phyloP scores from a whole-genome alignment of 1,140 invertebrate species.

The Drosophila sulfurigaster region DNA sequence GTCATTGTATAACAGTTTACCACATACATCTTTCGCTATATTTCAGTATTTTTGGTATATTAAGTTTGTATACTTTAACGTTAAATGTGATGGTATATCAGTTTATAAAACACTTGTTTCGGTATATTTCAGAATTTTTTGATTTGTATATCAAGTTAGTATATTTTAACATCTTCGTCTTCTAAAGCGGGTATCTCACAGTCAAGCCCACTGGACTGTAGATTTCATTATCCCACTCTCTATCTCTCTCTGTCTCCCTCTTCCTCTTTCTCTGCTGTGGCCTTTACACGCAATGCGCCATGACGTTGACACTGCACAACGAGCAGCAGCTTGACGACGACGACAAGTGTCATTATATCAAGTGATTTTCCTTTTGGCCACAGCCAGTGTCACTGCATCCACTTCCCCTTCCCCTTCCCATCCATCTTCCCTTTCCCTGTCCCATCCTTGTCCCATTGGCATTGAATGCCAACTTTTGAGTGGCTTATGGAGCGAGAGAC shows the following conservation, averaged over 20 bases:
- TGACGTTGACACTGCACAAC: constrained; percentile 34
- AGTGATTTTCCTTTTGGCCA: constrained; percentile 75
- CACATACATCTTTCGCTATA: too few relatives aligned
- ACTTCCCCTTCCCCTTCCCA: not conserved
- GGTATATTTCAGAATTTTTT: too few relatives aligned
- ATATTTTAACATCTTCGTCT: too few relatives aligned
- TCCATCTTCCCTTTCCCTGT: not conserved
- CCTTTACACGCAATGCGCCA: constrained; percentile 54
- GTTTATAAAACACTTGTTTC: too few relatives aligned
- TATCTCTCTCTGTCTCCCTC: not conserved
- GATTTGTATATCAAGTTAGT: too few relatives aligned
- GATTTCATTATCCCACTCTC: not conserved
- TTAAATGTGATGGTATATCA: too few relatives aligned
- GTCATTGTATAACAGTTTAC: too few relatives aligned
- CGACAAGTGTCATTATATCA: constrained; percentile 80
- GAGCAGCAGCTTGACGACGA: constrained; percentile 42
- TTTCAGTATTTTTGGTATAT: too few relatives aligned
- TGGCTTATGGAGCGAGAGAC: constrained; percentile 56
- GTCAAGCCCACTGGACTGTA: too few relatives aligned
- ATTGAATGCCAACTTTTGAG: constrained; percentile 70
- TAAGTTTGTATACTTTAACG: too few relatives aligned
- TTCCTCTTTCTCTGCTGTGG: not conserved
- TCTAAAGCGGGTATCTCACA: too few relatives aligned
- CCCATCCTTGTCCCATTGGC: constrained; percentile 45
- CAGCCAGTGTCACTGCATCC: constrained; percentile 45